Evolutionary conservation across 2,797 vertebrate genomes (phyloP), one percentile per base, ranked within the genome.

Genomic region (Paguma larvata): DNA sequence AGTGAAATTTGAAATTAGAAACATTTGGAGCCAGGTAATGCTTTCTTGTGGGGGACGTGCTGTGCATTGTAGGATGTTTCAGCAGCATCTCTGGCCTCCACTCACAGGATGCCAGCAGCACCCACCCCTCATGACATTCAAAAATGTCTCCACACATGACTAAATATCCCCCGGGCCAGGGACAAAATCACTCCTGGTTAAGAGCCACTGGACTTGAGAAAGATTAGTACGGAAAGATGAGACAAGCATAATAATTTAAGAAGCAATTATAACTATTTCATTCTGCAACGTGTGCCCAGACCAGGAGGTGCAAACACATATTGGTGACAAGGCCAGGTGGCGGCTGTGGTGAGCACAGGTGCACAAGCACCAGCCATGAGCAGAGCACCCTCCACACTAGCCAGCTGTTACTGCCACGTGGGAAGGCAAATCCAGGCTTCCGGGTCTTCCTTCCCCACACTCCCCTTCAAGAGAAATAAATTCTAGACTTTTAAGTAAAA

Each of bases 401-500:
- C 11, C 59, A 44, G 0, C 63, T 34, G 30, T 21, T n/a, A 10
- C 0, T 44, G 27, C 73, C 59, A 13, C 21, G 3, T 5, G 7
- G 34, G 12, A 87, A 65, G 11, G 63, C 30, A 51, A 86, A 34
- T 44, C 44, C 65, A 46, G 11, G 27, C 56, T 46, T 67, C 51
- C 4, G 34, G 21, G 21, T 12, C n/a, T 21, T 19, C 79, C 70
- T 11, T 63, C 12, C 72, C 38, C 27, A 65, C 27, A 65, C 12
- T 4, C 38, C 34, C 25, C 7, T 53, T 30, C 38, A 83, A 73
- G 18, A 72, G 16, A 87, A 91, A 19, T 79, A 78, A 80, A 85
- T 30, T 8, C 68, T 34, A 48, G 15, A 84, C 32, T 93, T 93
- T 59, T 46, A 79, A 62, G 70, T 46, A 92, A 78, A 97, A 32